Base-by-base conservation (phyloP, 2,113 vertebrate genomes). In the Chaetodon auriga region DNA sequence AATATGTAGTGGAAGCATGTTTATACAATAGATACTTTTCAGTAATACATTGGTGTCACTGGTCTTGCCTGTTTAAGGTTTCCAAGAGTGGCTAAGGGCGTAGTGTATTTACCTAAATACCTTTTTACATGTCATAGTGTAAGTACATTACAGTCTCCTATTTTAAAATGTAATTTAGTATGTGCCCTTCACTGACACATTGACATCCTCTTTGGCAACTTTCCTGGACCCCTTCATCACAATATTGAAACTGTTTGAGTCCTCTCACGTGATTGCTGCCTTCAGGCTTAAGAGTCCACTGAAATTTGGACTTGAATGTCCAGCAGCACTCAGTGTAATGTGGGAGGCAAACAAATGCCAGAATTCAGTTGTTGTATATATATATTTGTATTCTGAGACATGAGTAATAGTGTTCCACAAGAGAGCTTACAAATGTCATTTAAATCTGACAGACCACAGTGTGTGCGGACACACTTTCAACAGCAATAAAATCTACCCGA, bases 1-100 rank as follows among this genome's bases (percentile, higher is more conserved):
- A 82, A 70, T 55, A 86, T 82, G 78, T 89, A 92, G 89, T 90
- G 87, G 57, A 89, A 89, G 89, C 90, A 92, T 91, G 92, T 90
- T 75, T 84, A 80, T 90, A 78, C 75, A 81, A 76, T 82, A 81
- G 80, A 83, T 76, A 35, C 23, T 80, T 81, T 90, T 89, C 84
- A 90, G 73, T 86, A 78, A 89, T 4, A 77, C 72, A 55, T 78
- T 46, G 80, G 63, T 89, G 51, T 75, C 65, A 49, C 58, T 89
- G 69, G 57, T 89, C 66, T 77, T 87, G 57, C 64, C 80, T 71
- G 68, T 63, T 21, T 41, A 66, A 53, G 45, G 76, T 85, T 48
- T 64, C 48, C 16, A n/a, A 30, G 43, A 58, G 35, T 62, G 43
- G 60, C 61, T 64, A 75, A 64, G 57, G 78, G 38, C 70, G 25